phyloP scores from a whole-genome alignment of 2,797 vertebrate species.

The Cossypha niveicapilla region DNA sequence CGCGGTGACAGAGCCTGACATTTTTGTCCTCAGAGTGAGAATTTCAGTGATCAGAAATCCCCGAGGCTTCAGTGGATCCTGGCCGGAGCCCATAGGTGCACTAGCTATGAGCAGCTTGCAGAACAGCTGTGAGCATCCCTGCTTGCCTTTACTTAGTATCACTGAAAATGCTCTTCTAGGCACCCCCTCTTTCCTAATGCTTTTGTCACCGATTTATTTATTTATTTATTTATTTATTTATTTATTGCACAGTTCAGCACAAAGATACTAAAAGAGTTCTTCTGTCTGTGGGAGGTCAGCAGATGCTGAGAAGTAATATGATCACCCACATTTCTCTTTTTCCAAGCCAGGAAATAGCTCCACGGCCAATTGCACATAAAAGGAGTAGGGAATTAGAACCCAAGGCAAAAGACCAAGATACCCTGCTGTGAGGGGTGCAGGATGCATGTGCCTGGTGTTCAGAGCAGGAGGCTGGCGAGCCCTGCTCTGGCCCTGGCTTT shows the following conservation, averaged over 20 bases:
- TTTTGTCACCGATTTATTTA: background rate
- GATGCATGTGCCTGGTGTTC: background rate
- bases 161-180: fast-evolving
- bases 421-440: fast-evolving
- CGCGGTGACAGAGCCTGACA: fast-evolving
- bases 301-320: background rate
- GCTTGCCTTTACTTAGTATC: background rate
- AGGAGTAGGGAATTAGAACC: background rate
- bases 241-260: background rate
- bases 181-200: background rate
- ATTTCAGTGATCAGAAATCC: fast-evolving
- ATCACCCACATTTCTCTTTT: background rate
- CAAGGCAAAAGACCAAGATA: background rate
- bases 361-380: fast-evolving
- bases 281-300: background rate
- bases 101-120: fast-evolving
- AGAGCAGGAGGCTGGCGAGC: fast-evolving
- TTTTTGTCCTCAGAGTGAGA: background rate
- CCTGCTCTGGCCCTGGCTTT: background rate
- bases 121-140: background rate
- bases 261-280: background rate
- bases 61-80: fast-evolving
- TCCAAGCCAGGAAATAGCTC: background rate
- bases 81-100: fast-evolving
- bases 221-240: too few species aligned